phyloP scores from a whole-genome alignment of 2,888 invertebrate genomes.

The Muschampia plurimacula region DNA sequence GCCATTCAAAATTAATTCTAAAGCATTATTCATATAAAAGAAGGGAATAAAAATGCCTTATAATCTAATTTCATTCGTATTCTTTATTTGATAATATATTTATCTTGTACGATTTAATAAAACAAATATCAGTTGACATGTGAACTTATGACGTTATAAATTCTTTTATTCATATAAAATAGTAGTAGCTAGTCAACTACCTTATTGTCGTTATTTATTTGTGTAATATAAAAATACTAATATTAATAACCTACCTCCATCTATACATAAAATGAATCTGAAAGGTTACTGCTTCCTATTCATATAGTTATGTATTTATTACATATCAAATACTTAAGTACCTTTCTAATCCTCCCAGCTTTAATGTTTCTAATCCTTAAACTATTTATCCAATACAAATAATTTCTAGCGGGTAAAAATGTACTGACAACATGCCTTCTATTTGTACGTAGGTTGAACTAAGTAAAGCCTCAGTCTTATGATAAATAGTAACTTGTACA shows the following conservation, averaged over 20 bases:
- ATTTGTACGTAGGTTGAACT: conserved; percentile 33
- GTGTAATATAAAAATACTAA: no score
- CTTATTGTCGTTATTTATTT: no score
- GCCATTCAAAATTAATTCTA: no score
- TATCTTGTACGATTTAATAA: no score
- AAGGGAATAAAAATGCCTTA: no score
- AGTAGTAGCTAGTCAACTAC: no score
- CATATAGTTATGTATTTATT: conserved; percentile 13
- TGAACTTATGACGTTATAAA: no score
- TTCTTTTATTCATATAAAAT: no score
- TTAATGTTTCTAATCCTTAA: conserved; percentile 25
- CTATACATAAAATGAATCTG: conserved; percentile 9
- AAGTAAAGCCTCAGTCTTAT: conserved; percentile 38
- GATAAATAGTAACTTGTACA: conserved; percentile 27
- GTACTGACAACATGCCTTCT: conserved; percentile 32
- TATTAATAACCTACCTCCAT: background rate
- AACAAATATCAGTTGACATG: no score
- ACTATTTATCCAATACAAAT: conserved; percentile 31
- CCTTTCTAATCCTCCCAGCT: conserved; percentile 36
- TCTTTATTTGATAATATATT: no score
- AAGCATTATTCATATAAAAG: no score
- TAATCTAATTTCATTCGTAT: no score
- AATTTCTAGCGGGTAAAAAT: conserved; percentile 34
- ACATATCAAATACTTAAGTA: conserved; percentile 36
- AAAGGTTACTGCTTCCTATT: background rate